Conservation (phyloP, 2,888 invertebrate species). For the Morpho achilles region DNA sequence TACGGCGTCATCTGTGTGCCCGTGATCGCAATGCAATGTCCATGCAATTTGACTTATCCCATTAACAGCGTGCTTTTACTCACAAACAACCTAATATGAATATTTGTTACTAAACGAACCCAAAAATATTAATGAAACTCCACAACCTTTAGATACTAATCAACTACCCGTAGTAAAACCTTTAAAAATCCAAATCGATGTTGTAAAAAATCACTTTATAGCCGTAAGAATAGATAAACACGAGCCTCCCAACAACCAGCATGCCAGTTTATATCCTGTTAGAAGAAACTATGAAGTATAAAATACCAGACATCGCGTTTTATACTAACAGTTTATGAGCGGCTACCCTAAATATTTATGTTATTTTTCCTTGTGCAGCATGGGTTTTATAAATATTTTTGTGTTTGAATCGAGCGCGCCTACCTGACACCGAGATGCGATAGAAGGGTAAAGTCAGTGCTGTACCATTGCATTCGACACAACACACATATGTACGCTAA, state of each 20-base stretch:
- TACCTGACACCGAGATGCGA: conserved; percentile 62
- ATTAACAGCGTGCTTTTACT: conserved; percentile 76
- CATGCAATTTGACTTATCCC: conserved; percentile 80
- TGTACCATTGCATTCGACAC: conserved; percentile 80
- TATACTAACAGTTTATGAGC: conserved; percentile 73
- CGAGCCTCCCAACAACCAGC: conserved; percentile 46
- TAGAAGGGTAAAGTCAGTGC: conserved; percentile 73
- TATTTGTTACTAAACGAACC: conserved; percentile 54
- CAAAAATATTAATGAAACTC: conserved; percentile 25
- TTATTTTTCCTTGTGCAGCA: conserved; percentile 74
- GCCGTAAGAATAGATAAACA: conserved; percentile 43
- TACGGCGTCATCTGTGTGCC: conserved; percentile 86
- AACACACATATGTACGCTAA: conserved; percentile 80
- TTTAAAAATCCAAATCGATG: conserved; percentile 19
- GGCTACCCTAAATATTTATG: conserved; percentile 72
- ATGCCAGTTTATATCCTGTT: conserved; percentile 69
- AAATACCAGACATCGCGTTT: conserved; percentile 67
- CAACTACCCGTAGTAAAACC: conserved; percentile 23
- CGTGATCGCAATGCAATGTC: conserved; percentile 82
- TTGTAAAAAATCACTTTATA: conserved; percentile 31
- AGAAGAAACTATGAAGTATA: conserved; percentile 52
- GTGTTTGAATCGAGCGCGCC: conserved; percentile 74
- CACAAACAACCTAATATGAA: conserved; percentile 64
- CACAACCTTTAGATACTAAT: conserved; percentile 19
- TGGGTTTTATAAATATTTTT: conserved; percentile 77